Conservation (phyloP, 1,140 invertebrate species). For the Physella acuta region DNA sequence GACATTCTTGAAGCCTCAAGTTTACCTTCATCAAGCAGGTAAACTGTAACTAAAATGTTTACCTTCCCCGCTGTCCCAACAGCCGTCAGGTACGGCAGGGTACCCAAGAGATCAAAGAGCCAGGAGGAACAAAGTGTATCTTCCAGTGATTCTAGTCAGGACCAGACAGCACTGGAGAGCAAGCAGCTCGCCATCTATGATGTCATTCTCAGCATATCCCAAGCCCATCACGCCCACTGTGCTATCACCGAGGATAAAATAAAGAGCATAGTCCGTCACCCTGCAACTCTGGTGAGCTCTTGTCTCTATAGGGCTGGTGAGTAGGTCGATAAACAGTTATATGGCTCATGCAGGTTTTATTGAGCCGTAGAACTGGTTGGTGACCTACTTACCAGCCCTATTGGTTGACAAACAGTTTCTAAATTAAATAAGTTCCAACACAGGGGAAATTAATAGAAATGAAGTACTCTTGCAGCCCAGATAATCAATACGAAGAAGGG, state of each 20-base stretch:
- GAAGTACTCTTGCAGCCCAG: background rate
- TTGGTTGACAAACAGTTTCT: too few species aligned
- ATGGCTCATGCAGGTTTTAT: too few species aligned
- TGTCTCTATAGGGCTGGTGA: too few species aligned
- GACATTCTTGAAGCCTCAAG: too few species aligned
- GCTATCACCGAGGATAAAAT: constrained; percentile 85
- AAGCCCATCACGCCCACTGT: constrained; percentile 87
- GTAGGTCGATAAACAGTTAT: too few species aligned
- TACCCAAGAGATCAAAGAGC: constrained; percentile 89
- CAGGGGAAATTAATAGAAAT: background rate
- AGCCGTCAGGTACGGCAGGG: constrained; percentile 94
- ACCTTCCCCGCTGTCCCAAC: too few species aligned
- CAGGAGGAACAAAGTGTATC: constrained; percentile 64
- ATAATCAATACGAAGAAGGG: background rate
- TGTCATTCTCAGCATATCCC: constrained; percentile 82
- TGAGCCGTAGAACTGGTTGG: too few species aligned
- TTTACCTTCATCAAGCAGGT: too few species aligned
- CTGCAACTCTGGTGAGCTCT: constrained; percentile 14
- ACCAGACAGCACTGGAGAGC: constrained; percentile 55
- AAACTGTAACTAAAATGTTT: too few species aligned
- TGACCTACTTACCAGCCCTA: too few species aligned
- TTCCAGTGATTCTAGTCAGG: constrained; percentile 46
- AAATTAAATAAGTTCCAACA: too few species aligned
- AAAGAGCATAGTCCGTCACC: constrained; percentile 69
- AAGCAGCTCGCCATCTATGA: constrained; percentile 75